phyloP scores from a whole-genome alignment of 1,140 invertebrate species.

The Papilio polytes region DNA sequence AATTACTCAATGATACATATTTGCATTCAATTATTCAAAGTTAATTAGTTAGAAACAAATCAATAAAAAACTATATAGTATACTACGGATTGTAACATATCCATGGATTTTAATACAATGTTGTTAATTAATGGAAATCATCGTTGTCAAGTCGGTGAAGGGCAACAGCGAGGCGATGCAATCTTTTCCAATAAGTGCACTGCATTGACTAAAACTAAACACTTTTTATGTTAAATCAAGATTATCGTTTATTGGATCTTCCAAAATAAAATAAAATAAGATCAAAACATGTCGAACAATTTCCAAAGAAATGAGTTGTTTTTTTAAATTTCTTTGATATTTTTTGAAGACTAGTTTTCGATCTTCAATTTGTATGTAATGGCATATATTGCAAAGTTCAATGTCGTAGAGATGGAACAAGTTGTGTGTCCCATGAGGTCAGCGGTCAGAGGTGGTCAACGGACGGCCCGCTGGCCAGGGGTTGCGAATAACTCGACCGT shows the following conservation, averaged over 20 bases:
- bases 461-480: constrained; percentile 53
- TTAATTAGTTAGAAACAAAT: not conserved
- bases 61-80: not conserved
- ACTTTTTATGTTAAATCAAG: too few species aligned
- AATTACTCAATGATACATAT: not conserved
- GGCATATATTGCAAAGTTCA: constrained; percentile 62
- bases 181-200: constrained; percentile 60
- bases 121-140: constrained; percentile 29
- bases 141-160: constrained; percentile 76
- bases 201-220: not conserved
- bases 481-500: constrained; percentile 35
- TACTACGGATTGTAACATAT: not conserved
- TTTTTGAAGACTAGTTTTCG: not conserved
- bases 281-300: too few species aligned
- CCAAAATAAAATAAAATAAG: too few species aligned
- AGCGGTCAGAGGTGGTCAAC: constrained; percentile 78
- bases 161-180: constrained; percentile 66
- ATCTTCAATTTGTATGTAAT: not conserved
- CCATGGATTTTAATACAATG: not conserved
- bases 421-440: constrained; percentile 66
- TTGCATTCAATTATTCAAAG: not conserved
- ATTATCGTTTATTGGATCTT: too few species aligned
- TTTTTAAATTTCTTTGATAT: not conserved
- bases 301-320: not conserved
- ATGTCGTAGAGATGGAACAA: constrained; percentile 64